Evolutionary conservation across 2,797 vertebrate species (phyloP).

Genomic region (Pseudochirops corinnae): DNA sequence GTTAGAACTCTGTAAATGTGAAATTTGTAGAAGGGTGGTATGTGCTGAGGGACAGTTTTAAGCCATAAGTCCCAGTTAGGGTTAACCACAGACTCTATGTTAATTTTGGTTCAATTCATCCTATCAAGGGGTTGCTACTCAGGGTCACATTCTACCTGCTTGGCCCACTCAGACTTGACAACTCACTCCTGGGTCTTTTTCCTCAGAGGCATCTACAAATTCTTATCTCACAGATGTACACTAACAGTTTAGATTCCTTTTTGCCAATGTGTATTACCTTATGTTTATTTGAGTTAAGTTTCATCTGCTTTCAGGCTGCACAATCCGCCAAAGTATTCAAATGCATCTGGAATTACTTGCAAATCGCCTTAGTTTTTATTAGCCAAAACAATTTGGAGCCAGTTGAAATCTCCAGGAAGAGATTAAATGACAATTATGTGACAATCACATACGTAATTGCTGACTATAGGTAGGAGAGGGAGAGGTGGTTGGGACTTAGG

Average conservation of each 20-base stretch:
- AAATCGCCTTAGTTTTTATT: conserved; percentile 63
- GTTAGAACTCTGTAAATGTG: not conserved
- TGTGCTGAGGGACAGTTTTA: not conserved
- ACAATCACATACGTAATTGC: conserved; percentile 58
- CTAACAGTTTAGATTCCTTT: conserved; percentile 51
- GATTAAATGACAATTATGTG: conserved; percentile 66
- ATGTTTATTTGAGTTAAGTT: conserved; percentile 72
- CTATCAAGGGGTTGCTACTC: conserved; percentile 1
- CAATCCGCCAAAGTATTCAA: conserved; percentile 54
- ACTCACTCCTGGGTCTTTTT: conserved; percentile 26
- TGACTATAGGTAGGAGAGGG: conserved; percentile 19
- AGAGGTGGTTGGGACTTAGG: not conserved
- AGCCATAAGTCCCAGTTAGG: not conserved
- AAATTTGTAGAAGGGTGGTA: not conserved
- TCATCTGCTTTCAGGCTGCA: conserved; percentile 62
- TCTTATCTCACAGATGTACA: conserved; percentile 31
- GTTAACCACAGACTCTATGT: not conserved
- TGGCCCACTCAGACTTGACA: conserved; percentile 25
- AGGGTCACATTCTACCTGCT: conserved; percentile 44
- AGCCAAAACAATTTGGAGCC: conserved; percentile 69
- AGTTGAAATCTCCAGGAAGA: conserved; percentile 66
- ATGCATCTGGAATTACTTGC: conserved; percentile 70
- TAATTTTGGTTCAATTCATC: conserved; percentile 53
- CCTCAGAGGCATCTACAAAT: conserved; percentile 43
- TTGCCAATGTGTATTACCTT: conserved; percentile 64